These are phyloP conservation scores for Macrotus californicus DNA, from an alignment of 2,113 vertebrate genomes.

Conservation along the genomic window DNA sequence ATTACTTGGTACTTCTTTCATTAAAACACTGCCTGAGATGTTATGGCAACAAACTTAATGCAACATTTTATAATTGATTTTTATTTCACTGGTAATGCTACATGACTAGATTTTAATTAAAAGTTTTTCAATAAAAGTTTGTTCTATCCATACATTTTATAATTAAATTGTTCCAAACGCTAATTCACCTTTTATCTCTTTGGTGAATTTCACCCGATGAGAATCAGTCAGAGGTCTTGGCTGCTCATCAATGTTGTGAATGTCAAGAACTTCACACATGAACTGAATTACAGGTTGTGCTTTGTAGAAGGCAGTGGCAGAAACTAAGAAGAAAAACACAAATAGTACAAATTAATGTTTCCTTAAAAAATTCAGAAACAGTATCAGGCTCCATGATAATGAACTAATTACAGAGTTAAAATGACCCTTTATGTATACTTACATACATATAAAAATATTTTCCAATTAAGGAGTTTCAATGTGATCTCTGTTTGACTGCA, in stretches of 20 bases:
- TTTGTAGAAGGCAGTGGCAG: constrained; percentile 99
- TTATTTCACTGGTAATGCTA: neutral
- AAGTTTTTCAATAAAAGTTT: constrained; percentile 16
- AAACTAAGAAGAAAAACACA: constrained; percentile 83
- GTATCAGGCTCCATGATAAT: neutral
- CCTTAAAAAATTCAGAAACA: constrained; percentile 22
- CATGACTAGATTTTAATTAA: constrained; percentile 38
- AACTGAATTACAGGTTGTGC: constrained; percentile 99
- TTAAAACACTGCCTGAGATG: constrained; percentile 24
- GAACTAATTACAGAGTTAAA: constrained; percentile 12
- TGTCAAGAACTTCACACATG: constrained; percentile 99
- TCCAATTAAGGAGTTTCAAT: constrained; percentile 19
- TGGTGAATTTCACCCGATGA: constrained; percentile 99
- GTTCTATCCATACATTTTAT: constrained; percentile 31
- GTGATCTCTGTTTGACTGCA: neutral
- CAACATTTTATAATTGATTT: constrained; percentile 28
- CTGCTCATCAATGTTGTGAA: constrained; percentile 99
- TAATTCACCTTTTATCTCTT: constrained; percentile 98
- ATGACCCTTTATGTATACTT: neutral
- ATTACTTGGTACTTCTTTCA: constrained; percentile 36
- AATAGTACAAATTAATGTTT: constrained; percentile 52
- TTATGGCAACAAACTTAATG: constrained; percentile 24
- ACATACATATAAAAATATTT: neutral
- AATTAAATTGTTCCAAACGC: neutral
- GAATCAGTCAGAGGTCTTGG: constrained; percentile 98